phyloP scores from a whole-genome alignment of 2,888 invertebrate genomes.

The Gibbula magus region DNA sequence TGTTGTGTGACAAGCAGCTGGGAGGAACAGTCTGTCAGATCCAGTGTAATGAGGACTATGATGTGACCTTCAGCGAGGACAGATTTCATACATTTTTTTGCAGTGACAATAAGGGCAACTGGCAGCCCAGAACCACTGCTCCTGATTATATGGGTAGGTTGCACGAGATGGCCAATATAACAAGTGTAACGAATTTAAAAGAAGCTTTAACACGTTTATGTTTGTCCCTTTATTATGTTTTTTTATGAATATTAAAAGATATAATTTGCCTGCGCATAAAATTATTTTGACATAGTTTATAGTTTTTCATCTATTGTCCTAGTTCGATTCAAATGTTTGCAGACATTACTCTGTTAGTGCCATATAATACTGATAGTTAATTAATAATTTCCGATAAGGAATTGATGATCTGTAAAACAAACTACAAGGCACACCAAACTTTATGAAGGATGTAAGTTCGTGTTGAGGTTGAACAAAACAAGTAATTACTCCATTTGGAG shows the following conservation, averaged over 20 bases:
- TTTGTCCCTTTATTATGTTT: neutral
- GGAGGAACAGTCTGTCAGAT: neutral
- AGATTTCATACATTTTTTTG: neutral
- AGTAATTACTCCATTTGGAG: neutral
- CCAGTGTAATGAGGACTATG: neutral
- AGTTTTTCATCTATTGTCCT: too few relatives aligned
- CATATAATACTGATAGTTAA: too few relatives aligned
- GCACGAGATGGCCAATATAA: neutral
- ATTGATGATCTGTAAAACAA: too few relatives aligned
- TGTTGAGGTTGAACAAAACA: too few relatives aligned
- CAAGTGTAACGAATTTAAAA: too few relatives aligned
- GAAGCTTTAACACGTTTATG: neutral
- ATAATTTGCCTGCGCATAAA: neutral
- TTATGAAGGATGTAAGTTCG: too few relatives aligned
- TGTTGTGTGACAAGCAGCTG: conserved; percentile 6
- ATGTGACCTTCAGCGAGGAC: neutral
- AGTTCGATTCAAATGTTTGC: too few relatives aligned
- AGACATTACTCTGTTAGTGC: too few relatives aligned
- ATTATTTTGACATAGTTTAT: too few relatives aligned
- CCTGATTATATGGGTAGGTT: conserved; percentile 6
- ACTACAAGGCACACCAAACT: too few relatives aligned
- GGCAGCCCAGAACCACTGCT: neutral
- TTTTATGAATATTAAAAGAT: neutral
- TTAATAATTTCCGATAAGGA: too few relatives aligned
- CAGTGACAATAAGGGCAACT: neutral